Conservation (phyloP, 2,888 invertebrate genomes). For the Abscondita cerata region DNA sequence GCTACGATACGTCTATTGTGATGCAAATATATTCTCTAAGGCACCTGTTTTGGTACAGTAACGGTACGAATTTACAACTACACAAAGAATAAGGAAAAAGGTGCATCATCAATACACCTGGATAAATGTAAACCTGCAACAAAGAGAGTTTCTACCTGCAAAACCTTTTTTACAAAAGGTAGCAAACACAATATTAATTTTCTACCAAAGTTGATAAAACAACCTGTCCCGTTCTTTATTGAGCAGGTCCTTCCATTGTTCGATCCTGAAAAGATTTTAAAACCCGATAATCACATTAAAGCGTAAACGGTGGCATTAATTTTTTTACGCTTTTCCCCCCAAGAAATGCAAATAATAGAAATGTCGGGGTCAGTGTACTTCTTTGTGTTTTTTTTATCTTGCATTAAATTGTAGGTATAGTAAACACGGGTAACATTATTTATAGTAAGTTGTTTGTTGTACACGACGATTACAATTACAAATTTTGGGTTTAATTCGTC, state of each 20-base stretch:
- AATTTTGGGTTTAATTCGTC: background rate
- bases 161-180: slow-evolving; percentile 21
- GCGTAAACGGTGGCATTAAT: slow-evolving; percentile 8
- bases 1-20: slow-evolving; percentile 14
- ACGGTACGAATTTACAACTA: slow-evolving; percentile 26
- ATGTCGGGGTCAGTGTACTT: background rate
- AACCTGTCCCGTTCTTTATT: slow-evolving; percentile 14
- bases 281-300: background rate
- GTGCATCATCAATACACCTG: slow-evolving; percentile 27
- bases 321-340: background rate
- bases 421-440: slow-evolving; percentile 1
- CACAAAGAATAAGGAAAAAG: slow-evolving; percentile 24
- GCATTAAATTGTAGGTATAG: background rate
- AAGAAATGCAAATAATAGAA: background rate
- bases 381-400: slow-evolving; percentile 1
- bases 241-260: slow-evolving; percentile 14
- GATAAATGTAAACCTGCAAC: slow-evolving; percentile 17
- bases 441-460: background rate
- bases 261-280: slow-evolving; percentile 1
- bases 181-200: slow-evolving; percentile 23
- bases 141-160: slow-evolving; percentile 24
- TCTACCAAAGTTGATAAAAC: slow-evolving; percentile 14
- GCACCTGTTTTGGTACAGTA: slow-evolving; percentile 20
- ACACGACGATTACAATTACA: background rate
- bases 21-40: slow-evolving; percentile 20